Evolutionary conservation across 1,140 invertebrate genomes (phyloP).

Genomic region (Dufourea novaeangliae): DNA sequence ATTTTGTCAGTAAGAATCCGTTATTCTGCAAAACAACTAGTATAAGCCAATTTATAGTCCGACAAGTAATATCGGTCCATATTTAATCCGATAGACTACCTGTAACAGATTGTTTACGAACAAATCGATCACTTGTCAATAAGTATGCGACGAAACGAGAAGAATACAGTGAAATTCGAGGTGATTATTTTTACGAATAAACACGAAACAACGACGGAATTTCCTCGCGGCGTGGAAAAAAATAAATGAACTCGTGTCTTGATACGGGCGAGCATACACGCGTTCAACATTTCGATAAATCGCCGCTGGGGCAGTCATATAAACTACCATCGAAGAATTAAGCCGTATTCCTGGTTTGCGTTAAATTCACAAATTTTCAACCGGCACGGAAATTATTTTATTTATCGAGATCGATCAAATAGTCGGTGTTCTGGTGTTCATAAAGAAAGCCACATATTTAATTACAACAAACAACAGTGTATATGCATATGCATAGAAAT

Average conservation of each 20-base stretch:
- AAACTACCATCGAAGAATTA: slow-evolving; percentile 21
- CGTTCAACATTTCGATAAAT: neutral
- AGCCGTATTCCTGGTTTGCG: neutral
- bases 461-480: too few species aligned
- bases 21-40: neutral
- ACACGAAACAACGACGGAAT: neutral
- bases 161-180: neutral
- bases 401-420: neutral
- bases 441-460: too few species aligned
- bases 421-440: neutral
- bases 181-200: neutral
- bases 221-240: neutral
- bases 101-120: neutral
- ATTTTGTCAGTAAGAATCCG: neutral
- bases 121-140: neutral
- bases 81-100: neutral
- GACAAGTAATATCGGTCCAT: neutral
- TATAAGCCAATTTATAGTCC: neutral
- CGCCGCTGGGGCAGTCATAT: neutral
- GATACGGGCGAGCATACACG: neutral
- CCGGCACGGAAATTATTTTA: neutral
- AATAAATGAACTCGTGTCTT: neutral
- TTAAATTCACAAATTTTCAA: slow-evolving; percentile 9
- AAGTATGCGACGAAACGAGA: neutral
- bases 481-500: too few species aligned